phyloP scores from a whole-genome alignment of 2,113 vertebrate genomes.

The Equus quagga region DNA sequence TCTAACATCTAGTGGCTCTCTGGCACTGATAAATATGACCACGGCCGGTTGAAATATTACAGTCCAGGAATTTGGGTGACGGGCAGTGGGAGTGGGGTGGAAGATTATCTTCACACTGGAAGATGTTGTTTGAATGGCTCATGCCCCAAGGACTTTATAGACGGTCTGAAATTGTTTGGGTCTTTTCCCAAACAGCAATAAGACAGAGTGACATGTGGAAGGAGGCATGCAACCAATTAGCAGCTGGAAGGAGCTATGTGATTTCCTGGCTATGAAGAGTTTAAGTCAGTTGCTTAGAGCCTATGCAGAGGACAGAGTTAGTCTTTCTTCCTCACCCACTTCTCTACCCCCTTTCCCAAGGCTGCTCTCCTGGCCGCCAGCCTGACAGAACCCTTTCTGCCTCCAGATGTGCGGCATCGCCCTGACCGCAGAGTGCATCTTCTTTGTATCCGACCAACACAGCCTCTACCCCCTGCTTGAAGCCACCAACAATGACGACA shows the following conservation, averaged over 20 bases:
- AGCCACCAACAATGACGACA: slow-evolving; percentile 86
- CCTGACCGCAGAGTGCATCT: slow-evolving; percentile 91
- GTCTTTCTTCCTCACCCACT: not conserved
- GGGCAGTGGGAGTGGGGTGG: too few relatives aligned
- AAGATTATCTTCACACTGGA: not conserved
- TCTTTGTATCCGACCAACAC: slow-evolving; percentile 86
- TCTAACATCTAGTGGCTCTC: not conserved
- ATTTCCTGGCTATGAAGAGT: not conserved
- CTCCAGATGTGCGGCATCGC: slow-evolving; percentile 89
- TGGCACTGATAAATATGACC: not conserved
- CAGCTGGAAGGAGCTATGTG: not conserved
- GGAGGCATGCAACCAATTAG: not conserved
- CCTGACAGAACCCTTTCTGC: slow-evolving; percentile 35
- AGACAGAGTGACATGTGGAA: not conserved
- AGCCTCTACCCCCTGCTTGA: slow-evolving; percentile 85
- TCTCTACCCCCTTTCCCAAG: not conserved
- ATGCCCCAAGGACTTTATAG: not conserved
- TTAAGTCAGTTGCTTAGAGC: not conserved
- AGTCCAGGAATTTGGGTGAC: not conserved
- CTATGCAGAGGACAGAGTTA: not conserved
- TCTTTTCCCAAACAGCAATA: slow-evolving; percentile 21
- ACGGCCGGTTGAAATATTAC: not conserved
- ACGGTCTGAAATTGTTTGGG: not conserved
- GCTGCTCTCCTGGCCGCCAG: not conserved
- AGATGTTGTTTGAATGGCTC: not conserved